Percentiles rank a stretch among this genome's conserved stretches.
These are phyloP conservation scores for Mormyrops attenuatus DNA, from an alignment of 2,797 vertebrate genomes.

Conservation along the genomic window DNA sequence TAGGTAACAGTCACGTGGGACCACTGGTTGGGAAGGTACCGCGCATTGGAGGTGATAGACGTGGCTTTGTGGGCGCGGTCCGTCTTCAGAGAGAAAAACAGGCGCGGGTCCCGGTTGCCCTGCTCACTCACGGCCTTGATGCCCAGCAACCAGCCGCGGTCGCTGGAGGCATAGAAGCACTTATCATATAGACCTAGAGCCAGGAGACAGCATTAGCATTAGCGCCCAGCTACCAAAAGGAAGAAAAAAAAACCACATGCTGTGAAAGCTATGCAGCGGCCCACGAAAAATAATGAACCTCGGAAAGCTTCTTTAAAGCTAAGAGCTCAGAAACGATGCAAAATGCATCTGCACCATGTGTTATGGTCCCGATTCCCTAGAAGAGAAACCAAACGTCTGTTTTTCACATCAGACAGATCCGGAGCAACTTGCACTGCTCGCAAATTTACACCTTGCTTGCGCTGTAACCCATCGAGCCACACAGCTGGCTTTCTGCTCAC, in stretches of 20 bases:
- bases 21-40: slow-evolving; percentile 88
- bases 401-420: slow-evolving; percentile 8
- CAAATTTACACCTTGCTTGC: neutral
- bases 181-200: slow-evolving; percentile 92
- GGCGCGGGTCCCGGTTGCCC: slow-evolving; percentile 87
- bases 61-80: slow-evolving; percentile 93
- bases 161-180: slow-evolving; percentile 94
- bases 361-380: neutral
- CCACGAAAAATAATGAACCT: neutral
- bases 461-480: neutral
- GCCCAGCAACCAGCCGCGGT: slow-evolving; percentile 94
- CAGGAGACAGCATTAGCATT: slow-evolving; percentile 31
- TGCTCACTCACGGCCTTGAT: slow-evolving; percentile 88
- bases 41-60: slow-evolving; percentile 78
- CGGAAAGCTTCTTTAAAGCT: neutral
- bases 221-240: neutral
- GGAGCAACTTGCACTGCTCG: neutral
- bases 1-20: slow-evolving; percentile 85
- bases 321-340: neutral
- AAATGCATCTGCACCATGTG: neutral
- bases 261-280: neutral
- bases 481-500: neutral
- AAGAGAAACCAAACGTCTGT: neutral
- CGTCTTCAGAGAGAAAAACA: slow-evolving; percentile 97
- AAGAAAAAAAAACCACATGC: neutral